Conservation (phyloP, 1,140 invertebrate species). For the Neocloeon triangulifer region DNA sequence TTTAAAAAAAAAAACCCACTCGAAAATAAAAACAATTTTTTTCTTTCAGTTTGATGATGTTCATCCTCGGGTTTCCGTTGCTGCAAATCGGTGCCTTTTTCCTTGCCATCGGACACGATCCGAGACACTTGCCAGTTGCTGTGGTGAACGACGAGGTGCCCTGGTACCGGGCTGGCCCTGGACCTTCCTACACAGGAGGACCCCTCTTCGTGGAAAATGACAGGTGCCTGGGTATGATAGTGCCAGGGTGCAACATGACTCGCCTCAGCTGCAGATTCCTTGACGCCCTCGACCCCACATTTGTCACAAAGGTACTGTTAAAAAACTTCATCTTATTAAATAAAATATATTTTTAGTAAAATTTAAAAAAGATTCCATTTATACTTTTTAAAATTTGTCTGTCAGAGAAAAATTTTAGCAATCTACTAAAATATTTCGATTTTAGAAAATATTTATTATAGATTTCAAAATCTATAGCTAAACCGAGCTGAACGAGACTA, state of each 20-base stretch:
- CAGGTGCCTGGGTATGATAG: too few species aligned
- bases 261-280: conserved; percentile 32
- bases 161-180: conserved; percentile 1
- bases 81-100: conserved; percentile 62
- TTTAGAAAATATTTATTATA: too few species aligned
- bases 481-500: too few species aligned
- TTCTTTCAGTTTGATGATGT: conserved; percentile 41
- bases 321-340: too few species aligned
- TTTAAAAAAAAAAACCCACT: background rate
- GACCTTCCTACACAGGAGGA: background rate
- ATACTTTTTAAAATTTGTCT: too few species aligned
- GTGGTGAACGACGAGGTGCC: conserved; percentile 50
- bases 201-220: conserved; percentile 10
- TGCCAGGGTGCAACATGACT: conserved; percentile 25
- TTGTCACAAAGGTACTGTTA: conserved; percentile 22
- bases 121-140: conserved; percentile 40
- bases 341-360: too few species aligned
- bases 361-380: too few species aligned
- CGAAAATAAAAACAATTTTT: conserved; percentile 8
- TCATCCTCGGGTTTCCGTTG: conserved; percentile 59
- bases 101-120: conserved; percentile 53
- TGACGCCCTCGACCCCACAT: conserved; percentile 19
- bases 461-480: too few species aligned
- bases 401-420: too few species aligned
- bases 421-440: too few species aligned